These are phyloP conservation scores for Ariolimax columbianus DNA, from an alignment of 2,888 invertebrate genomes.

Conservation along the genomic window DNA sequence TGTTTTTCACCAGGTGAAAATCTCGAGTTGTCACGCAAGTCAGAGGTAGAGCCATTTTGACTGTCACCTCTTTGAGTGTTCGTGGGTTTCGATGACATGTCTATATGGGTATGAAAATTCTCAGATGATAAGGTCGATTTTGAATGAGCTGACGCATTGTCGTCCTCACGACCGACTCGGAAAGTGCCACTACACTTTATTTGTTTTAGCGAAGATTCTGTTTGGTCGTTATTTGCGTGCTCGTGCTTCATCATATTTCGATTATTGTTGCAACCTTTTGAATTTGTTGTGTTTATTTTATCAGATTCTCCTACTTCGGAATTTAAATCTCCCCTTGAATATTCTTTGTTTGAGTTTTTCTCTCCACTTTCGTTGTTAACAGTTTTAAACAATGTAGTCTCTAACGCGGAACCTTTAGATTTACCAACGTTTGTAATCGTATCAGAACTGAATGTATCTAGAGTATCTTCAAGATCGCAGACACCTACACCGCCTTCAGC, in stretches of 20 bases:
- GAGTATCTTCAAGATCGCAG: not conserved
- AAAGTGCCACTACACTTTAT: not conserved
- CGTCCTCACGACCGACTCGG: not conserved
- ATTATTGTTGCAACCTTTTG: not conserved
- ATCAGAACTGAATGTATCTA: conserved; percentile 36
- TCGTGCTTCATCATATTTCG: not conserved
- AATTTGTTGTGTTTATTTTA: not conserved
- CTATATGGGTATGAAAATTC: not conserved
- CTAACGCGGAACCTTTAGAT: not conserved
- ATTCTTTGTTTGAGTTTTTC: not conserved
- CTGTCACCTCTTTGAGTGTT: not conserved
- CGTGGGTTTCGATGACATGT: not conserved
- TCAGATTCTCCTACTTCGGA: not conserved
- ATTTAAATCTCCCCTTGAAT: not conserved
- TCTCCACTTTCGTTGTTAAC: not conserved
- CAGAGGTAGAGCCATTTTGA: not conserved
- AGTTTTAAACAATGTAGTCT: not conserved
- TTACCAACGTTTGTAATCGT: not conserved
- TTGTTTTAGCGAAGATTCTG: not conserved
- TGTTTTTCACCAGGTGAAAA: not conserved
- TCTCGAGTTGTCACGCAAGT: not conserved
- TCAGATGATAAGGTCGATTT: not conserved
- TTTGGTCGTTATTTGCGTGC: not conserved
- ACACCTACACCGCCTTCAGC: not conserved
- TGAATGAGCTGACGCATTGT: not conserved